A percentile compares a stretch with the other conserved stretches of the same genome.
These are phyloP conservation scores for Geotrypetes seraphini DNA, from an alignment of 2,797 vertebrate species.

Conservation along the genomic window DNA sequence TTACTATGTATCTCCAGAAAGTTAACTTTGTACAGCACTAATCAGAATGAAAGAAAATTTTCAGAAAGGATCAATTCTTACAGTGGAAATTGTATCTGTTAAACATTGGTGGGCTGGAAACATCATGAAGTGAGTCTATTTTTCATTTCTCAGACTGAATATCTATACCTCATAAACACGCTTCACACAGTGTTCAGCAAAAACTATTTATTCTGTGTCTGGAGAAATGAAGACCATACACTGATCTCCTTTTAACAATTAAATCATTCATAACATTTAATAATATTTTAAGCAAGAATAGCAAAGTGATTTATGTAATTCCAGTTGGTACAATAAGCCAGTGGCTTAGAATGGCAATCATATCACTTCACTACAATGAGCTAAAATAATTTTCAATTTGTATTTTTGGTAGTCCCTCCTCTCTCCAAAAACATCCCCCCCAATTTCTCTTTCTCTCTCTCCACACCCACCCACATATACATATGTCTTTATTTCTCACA, in stretches of 20 bases:
- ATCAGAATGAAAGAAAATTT: too few relatives aligned
- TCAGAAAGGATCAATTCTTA: not conserved
- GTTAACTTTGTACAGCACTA: too few relatives aligned
- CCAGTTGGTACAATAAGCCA: conserved; percentile 22
- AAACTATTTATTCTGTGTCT: not conserved
- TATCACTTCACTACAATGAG: not conserved
- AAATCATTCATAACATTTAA: conserved; percentile 31
- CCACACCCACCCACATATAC: too few relatives aligned
- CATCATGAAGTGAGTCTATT: not conserved
- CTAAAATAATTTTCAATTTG: not conserved
- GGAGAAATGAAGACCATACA: conserved; percentile 3
- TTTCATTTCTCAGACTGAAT: not conserved
- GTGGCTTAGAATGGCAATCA: too few relatives aligned
- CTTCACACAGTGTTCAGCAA: not conserved
- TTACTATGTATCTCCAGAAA: too few relatives aligned
- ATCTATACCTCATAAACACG: not conserved
- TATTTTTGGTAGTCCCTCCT: too few relatives aligned
- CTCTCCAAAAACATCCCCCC: too few relatives aligned
- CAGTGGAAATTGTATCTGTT: not conserved
- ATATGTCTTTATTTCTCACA: too few relatives aligned
- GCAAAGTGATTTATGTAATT: not conserved
- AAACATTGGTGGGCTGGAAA: not conserved
- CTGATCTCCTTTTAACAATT: conserved; percentile 13
- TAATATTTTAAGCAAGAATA: too few relatives aligned
- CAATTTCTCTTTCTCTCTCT: too few relatives aligned